Percentiles rank a stretch among this genome's conserved stretches.
Conservation (phyloP, 2,797 vertebrate genomes). For the Pitangus sulphuratus region DNA sequence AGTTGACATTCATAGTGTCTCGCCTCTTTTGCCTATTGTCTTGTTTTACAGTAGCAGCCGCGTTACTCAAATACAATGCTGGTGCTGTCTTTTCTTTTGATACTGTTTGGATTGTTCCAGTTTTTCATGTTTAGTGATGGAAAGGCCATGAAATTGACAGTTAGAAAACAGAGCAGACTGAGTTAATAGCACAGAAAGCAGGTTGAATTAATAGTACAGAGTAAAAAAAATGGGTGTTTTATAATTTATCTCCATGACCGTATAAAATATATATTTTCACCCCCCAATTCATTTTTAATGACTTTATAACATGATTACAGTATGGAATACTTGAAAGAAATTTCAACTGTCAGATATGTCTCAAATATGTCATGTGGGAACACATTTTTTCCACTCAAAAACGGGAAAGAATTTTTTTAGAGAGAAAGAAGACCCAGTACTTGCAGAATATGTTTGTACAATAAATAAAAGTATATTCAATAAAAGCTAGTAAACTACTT, state of each 20-base stretch:
- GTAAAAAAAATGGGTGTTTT: not conserved
- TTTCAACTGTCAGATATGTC: not conserved
- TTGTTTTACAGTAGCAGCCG: not conserved
- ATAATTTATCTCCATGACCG: not conserved
- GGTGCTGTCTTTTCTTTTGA: not conserved
- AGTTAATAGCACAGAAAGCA: not conserved
- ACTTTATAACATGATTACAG: not conserved
- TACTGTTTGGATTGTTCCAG: not conserved
- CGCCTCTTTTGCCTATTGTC: not conserved
- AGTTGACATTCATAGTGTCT: not conserved
- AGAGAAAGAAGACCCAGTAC: not conserved
- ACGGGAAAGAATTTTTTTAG: not conserved
- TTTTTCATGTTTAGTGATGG: not conserved
- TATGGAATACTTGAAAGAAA: not conserved
- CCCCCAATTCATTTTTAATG: not conserved
- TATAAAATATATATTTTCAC: not conserved
- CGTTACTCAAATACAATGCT: not conserved
- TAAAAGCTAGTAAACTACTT: not conserved
- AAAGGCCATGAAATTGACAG: not conserved
- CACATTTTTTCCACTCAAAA: not conserved
- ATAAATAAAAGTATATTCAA: not conserved
- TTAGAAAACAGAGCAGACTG: not conserved
- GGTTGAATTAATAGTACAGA: not conserved
- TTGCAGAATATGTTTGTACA: not conserved
- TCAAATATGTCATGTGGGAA: not conserved